phyloP scores from a whole-genome alignment of 2,888 invertebrate species.

The Piscicola geometra region DNA sequence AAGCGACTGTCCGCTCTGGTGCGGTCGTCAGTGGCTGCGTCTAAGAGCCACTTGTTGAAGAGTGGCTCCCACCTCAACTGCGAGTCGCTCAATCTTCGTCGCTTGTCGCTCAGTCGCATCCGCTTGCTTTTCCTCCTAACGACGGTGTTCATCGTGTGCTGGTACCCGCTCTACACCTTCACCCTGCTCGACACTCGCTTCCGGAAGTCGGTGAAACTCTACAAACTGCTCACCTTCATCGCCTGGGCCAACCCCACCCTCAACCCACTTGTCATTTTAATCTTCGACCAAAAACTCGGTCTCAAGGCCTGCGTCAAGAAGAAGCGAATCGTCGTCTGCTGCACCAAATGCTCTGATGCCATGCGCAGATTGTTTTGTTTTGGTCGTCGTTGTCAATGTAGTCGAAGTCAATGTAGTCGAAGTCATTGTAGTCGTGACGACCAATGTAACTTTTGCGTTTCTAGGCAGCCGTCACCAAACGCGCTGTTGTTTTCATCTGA shows the following conservation, averaged over 20 bases:
- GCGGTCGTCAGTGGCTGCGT: constrained; percentile 40
- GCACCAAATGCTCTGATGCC: not conserved
- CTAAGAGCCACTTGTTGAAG: constrained; percentile 21
- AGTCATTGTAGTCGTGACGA: not conserved
- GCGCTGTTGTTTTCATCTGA: not conserved
- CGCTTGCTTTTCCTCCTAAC: constrained; percentile 47
- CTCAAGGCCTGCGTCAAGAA: not conserved
- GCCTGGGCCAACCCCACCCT: constrained; percentile 54
- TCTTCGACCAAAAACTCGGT: constrained; percentile 41
- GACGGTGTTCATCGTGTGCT: constrained; percentile 70
- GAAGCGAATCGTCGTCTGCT: not conserved
- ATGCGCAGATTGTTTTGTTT: not conserved
- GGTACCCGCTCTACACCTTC: constrained; percentile 83
- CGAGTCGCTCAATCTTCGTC: constrained; percentile 35
- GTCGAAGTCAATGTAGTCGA: no score
- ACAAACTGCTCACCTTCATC: constrained; percentile 53
- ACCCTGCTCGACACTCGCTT: constrained; percentile 61
- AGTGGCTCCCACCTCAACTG: constrained; percentile 8
- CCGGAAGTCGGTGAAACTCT: constrained; percentile 47
- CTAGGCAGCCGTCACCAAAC: not conserved
- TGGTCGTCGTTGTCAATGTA: not conserved
- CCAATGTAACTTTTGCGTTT: no score
- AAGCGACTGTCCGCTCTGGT: constrained; percentile 43
- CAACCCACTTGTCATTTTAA: constrained; percentile 51
- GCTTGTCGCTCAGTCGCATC: constrained; percentile 40